Evolutionary conservation across 2,888 invertebrate species (phyloP).

Genomic region (Acanthoscelides obtectus): DNA sequence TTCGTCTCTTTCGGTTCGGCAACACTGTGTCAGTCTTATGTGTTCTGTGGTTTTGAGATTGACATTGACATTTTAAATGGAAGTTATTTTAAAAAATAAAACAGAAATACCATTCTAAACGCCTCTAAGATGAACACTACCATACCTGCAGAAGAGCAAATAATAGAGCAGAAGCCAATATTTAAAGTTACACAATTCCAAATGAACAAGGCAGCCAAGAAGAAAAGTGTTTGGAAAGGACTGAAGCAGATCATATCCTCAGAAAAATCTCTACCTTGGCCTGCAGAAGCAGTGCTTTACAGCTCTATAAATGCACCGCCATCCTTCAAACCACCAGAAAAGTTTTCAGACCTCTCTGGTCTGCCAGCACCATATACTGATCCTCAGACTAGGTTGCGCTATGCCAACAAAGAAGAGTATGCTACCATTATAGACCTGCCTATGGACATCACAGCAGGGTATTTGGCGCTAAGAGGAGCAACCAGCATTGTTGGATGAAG

Average conservation of each 20-base stretch:
- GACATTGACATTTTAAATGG: no score
- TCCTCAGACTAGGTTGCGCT: conserved; percentile 84
- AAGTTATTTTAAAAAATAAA: no score
- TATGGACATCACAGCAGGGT: conserved; percentile 89
- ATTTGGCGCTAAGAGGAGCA: conserved; percentile 79
- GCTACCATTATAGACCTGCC: conserved; percentile 79
- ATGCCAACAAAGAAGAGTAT: conserved; percentile 83
- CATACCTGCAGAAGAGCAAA: conserved; percentile 31
- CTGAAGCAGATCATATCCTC: conserved; percentile 82
- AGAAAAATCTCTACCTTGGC: conserved; percentile 75
- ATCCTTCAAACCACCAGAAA: conserved; percentile 85
- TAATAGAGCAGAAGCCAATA: conserved; percentile 36
- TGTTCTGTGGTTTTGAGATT: no score
- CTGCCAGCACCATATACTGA: conserved; percentile 83
- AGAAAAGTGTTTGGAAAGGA: conserved; percentile 83
- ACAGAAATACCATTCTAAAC: no score
- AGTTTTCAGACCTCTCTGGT: conserved; percentile 91
- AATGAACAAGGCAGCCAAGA: conserved; percentile 55
- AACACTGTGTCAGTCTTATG: no score
- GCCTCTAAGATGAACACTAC: conserved; percentile 1
- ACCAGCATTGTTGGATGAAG: conserved; percentile 67
- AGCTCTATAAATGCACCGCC: conserved; percentile 88
- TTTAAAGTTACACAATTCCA: conserved; percentile 46
- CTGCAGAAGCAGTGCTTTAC: conserved; percentile 72
- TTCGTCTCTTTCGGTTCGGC: no score